These are phyloP conservation scores for Virgularia gustaviana DNA, from an alignment of 92 coral and sea anemone species.

Conservation along the genomic window DNA sequence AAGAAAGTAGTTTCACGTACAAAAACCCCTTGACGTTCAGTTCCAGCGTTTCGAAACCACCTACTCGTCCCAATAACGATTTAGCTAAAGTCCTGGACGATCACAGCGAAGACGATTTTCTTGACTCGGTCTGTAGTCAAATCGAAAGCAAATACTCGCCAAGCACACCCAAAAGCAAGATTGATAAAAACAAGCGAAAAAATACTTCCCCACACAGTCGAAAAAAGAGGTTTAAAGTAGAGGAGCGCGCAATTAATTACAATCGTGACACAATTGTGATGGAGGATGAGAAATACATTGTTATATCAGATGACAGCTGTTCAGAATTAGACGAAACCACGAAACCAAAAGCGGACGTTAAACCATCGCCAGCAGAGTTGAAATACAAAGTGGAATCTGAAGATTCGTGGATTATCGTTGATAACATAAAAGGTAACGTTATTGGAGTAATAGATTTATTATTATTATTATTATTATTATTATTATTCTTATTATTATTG, in stretches of 20 bases:
- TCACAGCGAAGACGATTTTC: background rate
- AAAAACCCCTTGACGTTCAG: too few species aligned
- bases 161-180: background rate
- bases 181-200: background rate
- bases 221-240: too few species aligned
- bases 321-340: background rate
- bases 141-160: background rate
- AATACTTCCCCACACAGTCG: background rate
- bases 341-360: background rate
- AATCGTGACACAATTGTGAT: background rate
- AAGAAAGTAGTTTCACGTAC: too few species aligned
- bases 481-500: too few species aligned
- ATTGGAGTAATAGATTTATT: background rate
- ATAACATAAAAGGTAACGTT: background rate
- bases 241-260: background rate
- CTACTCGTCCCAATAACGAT: too few species aligned
- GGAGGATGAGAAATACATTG: conserved; percentile 5
- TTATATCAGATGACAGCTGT: conserved; percentile 16
- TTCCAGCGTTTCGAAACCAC: too few species aligned
- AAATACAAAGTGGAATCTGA: background rate
- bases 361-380: background rate
- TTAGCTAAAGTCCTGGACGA: background rate
- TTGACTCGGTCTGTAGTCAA: background rate
- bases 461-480: too few species aligned
- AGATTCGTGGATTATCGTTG: background rate